Percentiles rank a stretch among this genome's conserved stretches.
Evolutionary conservation across 2,888 invertebrate genomes (phyloP).

Genomic region (Tipula unca): DNA sequence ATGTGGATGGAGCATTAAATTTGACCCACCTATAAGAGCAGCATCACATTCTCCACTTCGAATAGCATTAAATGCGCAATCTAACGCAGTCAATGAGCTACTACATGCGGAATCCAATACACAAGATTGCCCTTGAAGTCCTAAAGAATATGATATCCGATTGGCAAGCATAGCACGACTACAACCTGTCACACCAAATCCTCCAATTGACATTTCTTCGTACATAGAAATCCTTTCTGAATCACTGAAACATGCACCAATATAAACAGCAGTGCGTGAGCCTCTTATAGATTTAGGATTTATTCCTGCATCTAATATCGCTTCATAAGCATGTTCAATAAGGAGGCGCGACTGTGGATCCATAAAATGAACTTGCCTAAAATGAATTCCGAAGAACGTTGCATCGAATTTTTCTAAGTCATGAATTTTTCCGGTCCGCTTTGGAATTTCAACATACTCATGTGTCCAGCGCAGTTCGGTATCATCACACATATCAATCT

Average conservation of each 20-base stretch:
- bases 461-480: constrained; percentile 68
- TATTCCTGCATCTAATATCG: constrained; percentile 63
- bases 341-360: constrained; percentile 71
- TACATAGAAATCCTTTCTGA: constrained; percentile 62
- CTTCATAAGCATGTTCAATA: constrained; percentile 70
- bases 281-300: constrained; percentile 60
- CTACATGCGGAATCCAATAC: constrained; percentile 90
- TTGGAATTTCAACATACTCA: constrained; percentile 63
- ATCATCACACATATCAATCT: constrained; percentile 75
- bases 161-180: constrained; percentile 88
- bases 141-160: constrained; percentile 80
- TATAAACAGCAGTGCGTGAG: constrained; percentile 60
- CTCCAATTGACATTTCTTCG: constrained; percentile 51
- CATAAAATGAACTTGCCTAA: constrained; percentile 66
- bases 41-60: constrained; percentile 75
- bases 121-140: constrained; percentile 81
- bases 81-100: constrained; percentile 82
- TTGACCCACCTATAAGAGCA: constrained; percentile 83
- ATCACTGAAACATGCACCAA: constrained; percentile 64
- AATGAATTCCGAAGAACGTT: constrained; percentile 65
- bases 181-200: constrained; percentile 48
- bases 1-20: constrained; percentile 77
- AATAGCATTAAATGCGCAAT: constrained; percentile 69
- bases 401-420: constrained; percentile 66
- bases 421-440: constrained; percentile 61